Evolutionary conservation across 2,888 invertebrate species (phyloP).

Genomic region (Ametastegia equiseti): DNA sequence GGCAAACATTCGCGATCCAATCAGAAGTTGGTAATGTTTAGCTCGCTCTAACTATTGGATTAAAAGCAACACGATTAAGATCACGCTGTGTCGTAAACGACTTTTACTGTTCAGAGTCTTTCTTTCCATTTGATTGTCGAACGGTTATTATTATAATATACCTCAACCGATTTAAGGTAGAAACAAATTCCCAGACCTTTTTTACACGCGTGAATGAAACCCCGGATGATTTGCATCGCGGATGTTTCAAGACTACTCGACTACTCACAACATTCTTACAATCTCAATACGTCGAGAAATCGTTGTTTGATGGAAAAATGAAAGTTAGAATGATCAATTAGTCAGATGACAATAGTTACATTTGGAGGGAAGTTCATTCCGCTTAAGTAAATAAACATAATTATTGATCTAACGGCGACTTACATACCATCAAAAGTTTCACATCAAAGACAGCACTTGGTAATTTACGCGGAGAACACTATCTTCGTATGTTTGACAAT

Average conservation of each 20-base stretch:
- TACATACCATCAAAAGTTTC: neutral
- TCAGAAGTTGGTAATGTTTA: neutral
- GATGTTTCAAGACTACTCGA: neutral
- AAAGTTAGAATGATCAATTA: no score
- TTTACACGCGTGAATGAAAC: conserved; percentile 7
- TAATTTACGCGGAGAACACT: neutral
- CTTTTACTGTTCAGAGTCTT: neutral
- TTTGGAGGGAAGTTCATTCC: neutral
- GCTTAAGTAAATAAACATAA: neutral
- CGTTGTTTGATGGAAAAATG: no score
- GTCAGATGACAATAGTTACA: neutral
- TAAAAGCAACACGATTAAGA: conserved; percentile 19
- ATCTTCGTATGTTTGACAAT: neutral
- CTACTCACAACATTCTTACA: neutral
- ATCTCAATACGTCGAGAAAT: neutral
- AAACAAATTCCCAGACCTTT: conserved; percentile 15
- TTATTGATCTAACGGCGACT: neutral
- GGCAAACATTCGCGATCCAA: neutral
- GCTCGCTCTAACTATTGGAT: neutral
- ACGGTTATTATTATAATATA: conserved; percentile 17
- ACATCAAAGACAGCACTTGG: neutral
- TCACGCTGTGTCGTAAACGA: conserved; percentile 14
- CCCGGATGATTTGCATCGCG: neutral
- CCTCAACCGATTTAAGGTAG: neutral
- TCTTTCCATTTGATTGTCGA: conserved; percentile 19